Conservation (phyloP, 2,797 vertebrate species). For the Taenioides sp. region DNA sequence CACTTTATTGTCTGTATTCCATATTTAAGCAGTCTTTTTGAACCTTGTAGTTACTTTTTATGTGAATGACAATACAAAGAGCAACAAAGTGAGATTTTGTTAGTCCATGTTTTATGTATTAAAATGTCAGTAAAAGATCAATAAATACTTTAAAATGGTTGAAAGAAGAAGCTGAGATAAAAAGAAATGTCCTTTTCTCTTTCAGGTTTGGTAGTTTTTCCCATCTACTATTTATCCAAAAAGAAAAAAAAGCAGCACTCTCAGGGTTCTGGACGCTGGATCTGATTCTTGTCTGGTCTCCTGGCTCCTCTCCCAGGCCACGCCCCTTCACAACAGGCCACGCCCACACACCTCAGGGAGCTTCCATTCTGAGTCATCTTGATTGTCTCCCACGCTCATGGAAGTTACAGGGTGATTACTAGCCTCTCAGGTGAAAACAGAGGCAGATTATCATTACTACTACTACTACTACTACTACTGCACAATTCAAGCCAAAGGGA, state of each 20-base stretch:
- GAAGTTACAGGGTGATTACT: slow-evolving; percentile 9
- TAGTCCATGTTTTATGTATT: no score
- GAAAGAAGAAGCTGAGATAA: background rate
- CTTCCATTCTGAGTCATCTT: slow-evolving; percentile 39
- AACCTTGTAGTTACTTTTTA: no score
- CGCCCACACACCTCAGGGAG: slow-evolving; percentile 52
- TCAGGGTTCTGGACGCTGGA: slow-evolving; percentile 75
- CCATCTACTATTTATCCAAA: slow-evolving; percentile 96
- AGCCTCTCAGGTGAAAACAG: slow-evolving; percentile 14
- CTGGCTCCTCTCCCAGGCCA: slow-evolving; percentile 5
- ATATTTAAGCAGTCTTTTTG: no score
- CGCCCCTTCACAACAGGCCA: background rate
- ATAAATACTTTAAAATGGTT: background rate
- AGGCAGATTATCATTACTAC: background rate
- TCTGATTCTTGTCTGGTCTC: slow-evolving; percentile 50
- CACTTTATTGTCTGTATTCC: no score
- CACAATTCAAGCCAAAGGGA: slow-evolving; percentile 6
- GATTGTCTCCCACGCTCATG: slow-evolving; percentile 4
- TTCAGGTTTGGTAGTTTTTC: slow-evolving; percentile 91
- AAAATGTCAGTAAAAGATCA: background rate
- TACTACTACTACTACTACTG: slow-evolving; percentile 1
- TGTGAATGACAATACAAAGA: no score
- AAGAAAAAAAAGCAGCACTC: slow-evolving; percentile 88
- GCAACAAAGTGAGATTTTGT: no score
- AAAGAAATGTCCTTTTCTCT: background rate